Base-by-base conservation (phyloP, 2,888 invertebrate species). In the Timema cristinae region DNA sequence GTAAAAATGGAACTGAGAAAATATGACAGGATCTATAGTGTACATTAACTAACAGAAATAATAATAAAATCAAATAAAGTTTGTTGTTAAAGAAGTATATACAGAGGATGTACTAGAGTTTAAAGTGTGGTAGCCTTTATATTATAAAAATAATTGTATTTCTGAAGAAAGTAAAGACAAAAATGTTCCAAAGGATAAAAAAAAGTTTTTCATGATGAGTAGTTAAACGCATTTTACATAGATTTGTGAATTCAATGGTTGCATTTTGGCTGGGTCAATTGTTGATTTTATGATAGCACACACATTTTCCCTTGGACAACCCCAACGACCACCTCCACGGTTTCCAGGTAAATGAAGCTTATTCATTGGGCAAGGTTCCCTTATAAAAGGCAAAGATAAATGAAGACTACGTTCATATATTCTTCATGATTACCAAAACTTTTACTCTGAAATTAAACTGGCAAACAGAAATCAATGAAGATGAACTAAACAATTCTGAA, bases 301-400 rank as follows among this genome's bases (percentile, higher is more conserved):
- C 59, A 59, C n/a, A 13, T 59, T 59, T 59, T 32, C 32, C 2
- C 32, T 32, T 32, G 32, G 32, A 32, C 1, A 32, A 32, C 32
- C 32, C 4, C 32, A 1, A 32, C 4, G 32, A 2, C 32, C 32
- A 32, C 32, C 5, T 63, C 10, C 5, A 32, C 32, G 16, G 5
- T 6, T 47, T 63, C 48, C 5, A 32, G 32, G 48, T 13, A 6
- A 13, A 63, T 48, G 10, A 32, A 7, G 63, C 63, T 48, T 63
- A 16, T 13, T 48, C 47, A 63, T 32, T 48, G 48, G 16, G 16
- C 32, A 63, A 47, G 47, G 63, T 63, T 63, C 32, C 63, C 48
- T 63, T 63, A 48, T 16, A 63, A 63, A 16, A 63, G 63, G 63
- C 63, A 63, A 63, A 63, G 48, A 63, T 63, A 9, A 32, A 47